A percentile compares a stretch with the other conserved stretches of the same genome.
Conservation (phyloP, 2,113 vertebrate species). For the Pristiophorus japonicus region DNA sequence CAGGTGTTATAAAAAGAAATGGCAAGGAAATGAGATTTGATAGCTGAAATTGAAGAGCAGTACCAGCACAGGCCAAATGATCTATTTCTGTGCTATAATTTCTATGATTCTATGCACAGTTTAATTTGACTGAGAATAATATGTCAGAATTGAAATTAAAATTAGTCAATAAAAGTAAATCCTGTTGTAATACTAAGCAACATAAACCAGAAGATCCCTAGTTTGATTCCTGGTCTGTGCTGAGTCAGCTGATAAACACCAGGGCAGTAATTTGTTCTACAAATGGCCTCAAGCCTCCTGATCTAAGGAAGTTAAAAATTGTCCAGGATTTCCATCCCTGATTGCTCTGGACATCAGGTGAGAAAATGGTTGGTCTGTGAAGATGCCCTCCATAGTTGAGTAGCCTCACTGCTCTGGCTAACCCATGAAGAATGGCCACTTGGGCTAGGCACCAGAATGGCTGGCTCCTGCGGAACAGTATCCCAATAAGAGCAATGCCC, state of each 20-base stretch:
- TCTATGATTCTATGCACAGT: background rate
- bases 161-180: background rate
- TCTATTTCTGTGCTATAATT: background rate
- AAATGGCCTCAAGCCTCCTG: background rate
- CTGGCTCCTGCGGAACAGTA: background rate
- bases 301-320: background rate
- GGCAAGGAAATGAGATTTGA: background rate
- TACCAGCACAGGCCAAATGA: background rate
- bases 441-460: background rate
- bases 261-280: background rate
- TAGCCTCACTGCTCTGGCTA: background rate
- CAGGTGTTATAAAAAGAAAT: background rate
- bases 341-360: background rate
- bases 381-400: background rate
- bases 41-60: background rate
- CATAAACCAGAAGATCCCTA: background rate
- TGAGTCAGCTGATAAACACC: background rate
- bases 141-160: background rate
- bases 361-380: background rate
- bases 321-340: background rate
- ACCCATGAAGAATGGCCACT: background rate
- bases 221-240: background rate
- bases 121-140: background rate
- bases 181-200: background rate
- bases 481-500: background rate